These are phyloP conservation scores for Phataginus tricuspis DNA, from an alignment of 2,797 vertebrate species.

Conservation along the genomic window DNA sequence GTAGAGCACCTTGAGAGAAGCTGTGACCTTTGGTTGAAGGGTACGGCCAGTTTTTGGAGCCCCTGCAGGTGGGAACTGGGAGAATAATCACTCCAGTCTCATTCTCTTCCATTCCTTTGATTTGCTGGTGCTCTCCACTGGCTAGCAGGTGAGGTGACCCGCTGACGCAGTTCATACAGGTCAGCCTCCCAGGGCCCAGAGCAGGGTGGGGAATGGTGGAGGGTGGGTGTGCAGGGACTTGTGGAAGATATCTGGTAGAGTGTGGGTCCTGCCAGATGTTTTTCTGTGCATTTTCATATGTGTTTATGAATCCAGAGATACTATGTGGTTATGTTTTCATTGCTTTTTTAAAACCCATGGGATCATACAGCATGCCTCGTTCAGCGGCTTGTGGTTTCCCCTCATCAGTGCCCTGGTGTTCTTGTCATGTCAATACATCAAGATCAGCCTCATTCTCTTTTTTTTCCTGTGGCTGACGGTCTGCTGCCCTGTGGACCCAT, in stretches of 20 bases:
- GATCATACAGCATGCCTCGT: not conserved
- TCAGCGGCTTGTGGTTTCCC: not conserved
- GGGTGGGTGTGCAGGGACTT: not conserved
- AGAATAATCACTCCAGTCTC: not conserved
- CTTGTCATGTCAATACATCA: not conserved
- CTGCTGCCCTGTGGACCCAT: not conserved
- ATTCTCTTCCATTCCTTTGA: not conserved
- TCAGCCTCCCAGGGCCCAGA: not conserved
- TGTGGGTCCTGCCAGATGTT: not conserved
- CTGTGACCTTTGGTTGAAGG: not conserved
- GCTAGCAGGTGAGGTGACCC: not conserved
- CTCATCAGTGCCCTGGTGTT: not conserved
- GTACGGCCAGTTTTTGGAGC: not conserved
- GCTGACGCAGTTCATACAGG: fast-evolving
- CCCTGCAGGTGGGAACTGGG: not conserved
- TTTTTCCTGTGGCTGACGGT: not conserved
- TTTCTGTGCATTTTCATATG: not conserved
- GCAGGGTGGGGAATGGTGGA: not conserved
- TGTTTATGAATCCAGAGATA: not conserved
- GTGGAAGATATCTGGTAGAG: not conserved
- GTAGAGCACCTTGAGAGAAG: not conserved
- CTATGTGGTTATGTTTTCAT: not conserved
- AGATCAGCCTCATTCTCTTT: not conserved
- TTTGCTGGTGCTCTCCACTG: not conserved
- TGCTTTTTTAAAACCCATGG: not conserved